Percentiles rank a stretch among this genome's conserved stretches.
phyloP scores from a whole-genome alignment of 2,113 vertebrate genomes.

The Ciconia maguari region DNA sequence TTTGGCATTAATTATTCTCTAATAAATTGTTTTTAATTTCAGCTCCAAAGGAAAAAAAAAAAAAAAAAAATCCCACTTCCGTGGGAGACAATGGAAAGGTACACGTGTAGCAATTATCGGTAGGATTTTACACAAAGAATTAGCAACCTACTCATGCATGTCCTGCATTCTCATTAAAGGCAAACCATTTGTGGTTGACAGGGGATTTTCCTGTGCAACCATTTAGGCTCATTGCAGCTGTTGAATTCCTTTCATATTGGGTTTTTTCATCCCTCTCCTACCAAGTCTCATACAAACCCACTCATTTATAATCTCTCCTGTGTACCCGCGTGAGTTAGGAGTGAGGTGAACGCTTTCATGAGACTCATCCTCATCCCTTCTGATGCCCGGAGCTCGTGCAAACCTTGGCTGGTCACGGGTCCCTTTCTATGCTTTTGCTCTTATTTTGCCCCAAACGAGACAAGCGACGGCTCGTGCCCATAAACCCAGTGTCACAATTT shows the following conservation, averaged over 20 bases:
- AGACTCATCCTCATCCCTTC: not conserved
- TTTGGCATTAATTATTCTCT: not conserved
- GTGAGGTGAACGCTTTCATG: not conserved
- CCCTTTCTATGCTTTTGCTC: not conserved
- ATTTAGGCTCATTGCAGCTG: slow-evolving; percentile 46
- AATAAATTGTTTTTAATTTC: slow-evolving; percentile 9
- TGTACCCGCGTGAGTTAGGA: not conserved
- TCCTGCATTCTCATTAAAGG: slow-evolving; percentile 56
- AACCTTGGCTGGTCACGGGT: not conserved
- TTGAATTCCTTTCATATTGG: slow-evolving; percentile 34
- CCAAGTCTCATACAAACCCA: not conserved
- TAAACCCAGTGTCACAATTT: not conserved
- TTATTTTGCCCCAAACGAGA: not conserved
- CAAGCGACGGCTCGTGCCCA: rapidly evolving
- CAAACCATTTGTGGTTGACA: slow-evolving; percentile 15
- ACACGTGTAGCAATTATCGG: slow-evolving; percentile 21
- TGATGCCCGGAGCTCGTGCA: not conserved
- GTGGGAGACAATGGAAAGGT: not conserved
- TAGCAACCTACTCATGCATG: slow-evolving; percentile 1
- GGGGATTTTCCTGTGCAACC: slow-evolving; percentile 43
- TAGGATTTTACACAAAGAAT: slow-evolving; percentile 42
- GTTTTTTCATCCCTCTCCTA: not conserved
- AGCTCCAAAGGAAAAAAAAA: not conserved
- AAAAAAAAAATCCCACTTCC: not conserved
- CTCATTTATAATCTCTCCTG: not conserved